Percentiles rank a stretch among this genome's conserved stretches.
Evolutionary conservation across 2,888 invertebrate species (phyloP).

Genomic region (Epinotia bilunana): DNA sequence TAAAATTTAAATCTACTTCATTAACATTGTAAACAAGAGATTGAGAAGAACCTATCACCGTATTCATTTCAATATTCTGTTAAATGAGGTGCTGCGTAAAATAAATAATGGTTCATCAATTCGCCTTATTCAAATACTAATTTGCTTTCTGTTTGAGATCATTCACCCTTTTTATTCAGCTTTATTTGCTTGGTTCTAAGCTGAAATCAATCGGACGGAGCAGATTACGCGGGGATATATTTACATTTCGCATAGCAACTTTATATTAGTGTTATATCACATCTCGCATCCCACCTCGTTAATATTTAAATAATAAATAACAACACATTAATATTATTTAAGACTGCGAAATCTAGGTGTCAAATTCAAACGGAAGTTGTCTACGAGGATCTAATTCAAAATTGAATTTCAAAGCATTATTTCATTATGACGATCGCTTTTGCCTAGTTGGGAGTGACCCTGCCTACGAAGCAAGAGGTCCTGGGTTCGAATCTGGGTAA

Average conservation of each 20-base stretch:
- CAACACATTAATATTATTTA: too few species aligned
- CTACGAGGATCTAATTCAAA: not conserved
- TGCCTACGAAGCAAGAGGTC: too few species aligned
- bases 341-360: not conserved
- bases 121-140: conserved; percentile 1
- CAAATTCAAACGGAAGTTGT: not conserved
- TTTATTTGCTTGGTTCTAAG: conserved; percentile 1
- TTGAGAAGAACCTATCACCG: not conserved
- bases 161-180: not conserved
- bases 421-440: too few species aligned
- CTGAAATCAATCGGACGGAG: conserved; percentile 7
- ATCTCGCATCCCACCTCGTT: not conserved
- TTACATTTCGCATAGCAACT: not conserved
- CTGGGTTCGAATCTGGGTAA: too few species aligned
- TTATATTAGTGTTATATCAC: not conserved
- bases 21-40: not conserved
- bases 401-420: not conserved
- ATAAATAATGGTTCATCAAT: conserved; percentile 3
- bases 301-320: too few species aligned
- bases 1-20: not conserved
- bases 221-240: not conserved
- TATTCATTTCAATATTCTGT: not conserved
- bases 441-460: too few species aligned
- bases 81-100: not conserved
- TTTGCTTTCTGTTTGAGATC: conserved; percentile 8